These are phyloP conservation scores for Falco rusticolus DNA, from an alignment of 2,797 vertebrate genomes.

Conservation along the genomic window DNA sequence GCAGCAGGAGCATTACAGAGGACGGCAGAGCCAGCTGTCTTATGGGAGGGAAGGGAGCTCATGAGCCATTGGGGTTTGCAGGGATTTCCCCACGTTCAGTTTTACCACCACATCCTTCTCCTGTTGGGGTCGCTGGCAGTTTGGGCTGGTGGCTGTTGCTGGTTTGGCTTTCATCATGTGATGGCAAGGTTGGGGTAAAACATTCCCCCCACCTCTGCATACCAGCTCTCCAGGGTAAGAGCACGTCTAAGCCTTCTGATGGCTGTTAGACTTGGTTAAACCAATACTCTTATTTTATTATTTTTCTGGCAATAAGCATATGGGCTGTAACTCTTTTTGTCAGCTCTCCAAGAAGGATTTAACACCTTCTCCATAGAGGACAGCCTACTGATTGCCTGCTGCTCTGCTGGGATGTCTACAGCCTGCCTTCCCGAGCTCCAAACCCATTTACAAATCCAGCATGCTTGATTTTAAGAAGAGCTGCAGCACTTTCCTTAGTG, in stretches of 20 bases:
- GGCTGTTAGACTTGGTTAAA: constrained; percentile 26
- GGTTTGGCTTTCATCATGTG: neutral
- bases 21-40: neutral
- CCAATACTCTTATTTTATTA: neutral
- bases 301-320: constrained; percentile 57
- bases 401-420: constrained; percentile 48
- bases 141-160: neutral
- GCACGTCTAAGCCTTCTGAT: constrained; percentile 13
- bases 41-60: neutral
- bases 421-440: constrained; percentile 13
- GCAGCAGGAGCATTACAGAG: neutral
- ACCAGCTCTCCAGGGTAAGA: neutral
- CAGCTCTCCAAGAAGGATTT: constrained; percentile 66
- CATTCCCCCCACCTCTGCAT: neutral
- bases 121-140: neutral
- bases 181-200: neutral
- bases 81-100: neutral
- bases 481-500: neutral
- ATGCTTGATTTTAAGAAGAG: neutral
- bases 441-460: constrained; percentile 24
- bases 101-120: neutral
- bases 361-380: constrained; percentile 40
- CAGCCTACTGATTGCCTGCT: constrained; percentile 47
- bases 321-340: constrained; percentile 49
- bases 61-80: neutral